Base-by-base conservation (phyloP, 2,113 vertebrate species). In the Gopherus evgoodei region DNA sequence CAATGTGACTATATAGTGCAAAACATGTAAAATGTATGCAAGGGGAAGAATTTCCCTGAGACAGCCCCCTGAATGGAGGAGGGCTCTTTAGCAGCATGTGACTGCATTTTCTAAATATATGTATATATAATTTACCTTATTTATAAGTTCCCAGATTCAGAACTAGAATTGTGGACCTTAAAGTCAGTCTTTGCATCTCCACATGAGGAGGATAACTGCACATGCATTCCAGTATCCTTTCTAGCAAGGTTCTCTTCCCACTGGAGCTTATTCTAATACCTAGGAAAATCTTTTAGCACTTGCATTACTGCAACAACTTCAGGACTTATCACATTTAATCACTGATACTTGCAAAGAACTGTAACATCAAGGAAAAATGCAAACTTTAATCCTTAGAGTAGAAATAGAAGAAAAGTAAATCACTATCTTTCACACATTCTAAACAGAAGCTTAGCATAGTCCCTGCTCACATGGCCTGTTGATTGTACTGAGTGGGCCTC, bases 341-440 rank as follows among this genome's bases (percentile, higher is more conserved):
- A 44, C 24, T 19, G 12, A 78, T 16, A 78, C 42, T 47, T 27
- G 75, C 24, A 47, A 38, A 72, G n/a, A 38, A 72, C 19, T 38
- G 62, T n/a, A 38, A 38, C 19, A 29, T 62, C 27, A 72, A 35
- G 14, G 62, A 16, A 72, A 72, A 72, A 72, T 21, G 35, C 65
- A n/a, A 72, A 72, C 17, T n/a, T 35, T 49, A 49, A 49, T 49
- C 47, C 47, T 49, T 49, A 11, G 47, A 49, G 47, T 49, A 10
- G 47, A 49, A 49, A 49, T 49, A 49, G 47, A 49, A 49, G 10
- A 11, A 35, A n/a, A 69, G 13, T 35, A 17, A 96, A 93, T 96
- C 52, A 92, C 88, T 84, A 96, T 96, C 95, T 97, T 97, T 97
- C 94, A 93, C 57, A 94, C 89, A 94, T 86, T 96, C 91, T 93